Percentiles rank a stretch among this genome's conserved stretches.
Evolutionary conservation across 2,797 vertebrate genomes (phyloP).

Genomic region (Pseudomugil tenellus): DNA sequence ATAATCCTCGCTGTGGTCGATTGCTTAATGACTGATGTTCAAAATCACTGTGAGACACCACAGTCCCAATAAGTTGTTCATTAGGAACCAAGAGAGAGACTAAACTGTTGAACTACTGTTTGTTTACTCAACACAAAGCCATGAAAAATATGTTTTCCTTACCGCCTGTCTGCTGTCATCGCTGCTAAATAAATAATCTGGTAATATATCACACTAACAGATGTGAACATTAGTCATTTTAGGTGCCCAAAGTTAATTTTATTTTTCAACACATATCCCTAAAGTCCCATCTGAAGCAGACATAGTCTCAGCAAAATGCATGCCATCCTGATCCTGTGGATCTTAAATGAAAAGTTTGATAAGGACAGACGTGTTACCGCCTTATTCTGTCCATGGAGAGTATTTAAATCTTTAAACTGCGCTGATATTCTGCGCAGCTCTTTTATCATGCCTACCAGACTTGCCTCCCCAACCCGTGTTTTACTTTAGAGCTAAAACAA

Average conservation of each 20-base stretch:
- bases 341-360: slow-evolving; percentile 5
- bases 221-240: not conserved
- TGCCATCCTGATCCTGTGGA: not conserved
- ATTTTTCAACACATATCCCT: not conserved
- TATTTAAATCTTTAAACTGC: slow-evolving; percentile 12
- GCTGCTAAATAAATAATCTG: not conserved
- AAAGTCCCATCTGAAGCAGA: not conserved
- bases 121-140: not conserved
- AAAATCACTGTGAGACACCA: slow-evolving; percentile 15
- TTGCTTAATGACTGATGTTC: slow-evolving; percentile 11
- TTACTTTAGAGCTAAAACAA: slow-evolving; percentile 35
- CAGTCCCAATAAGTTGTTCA: slow-evolving; percentile 7
- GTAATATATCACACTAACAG: not conserved
- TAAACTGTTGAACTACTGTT: slow-evolving; percentile 4
- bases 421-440: slow-evolving; percentile 41
- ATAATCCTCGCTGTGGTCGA: slow-evolving; percentile 11
- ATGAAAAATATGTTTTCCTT: not conserved
- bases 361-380: not conserved
- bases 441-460: slow-evolving; percentile 69
- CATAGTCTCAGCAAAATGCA: not conserved
- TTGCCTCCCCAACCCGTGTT: slow-evolving; percentile 14
- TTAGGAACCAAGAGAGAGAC: slow-evolving; percentile 1
- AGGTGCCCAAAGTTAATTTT: not conserved
- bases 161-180: not conserved
- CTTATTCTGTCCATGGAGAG: not conserved